Base-by-base conservation (phyloP, 2,888 invertebrate species). In the Cinara cedri region DNA sequence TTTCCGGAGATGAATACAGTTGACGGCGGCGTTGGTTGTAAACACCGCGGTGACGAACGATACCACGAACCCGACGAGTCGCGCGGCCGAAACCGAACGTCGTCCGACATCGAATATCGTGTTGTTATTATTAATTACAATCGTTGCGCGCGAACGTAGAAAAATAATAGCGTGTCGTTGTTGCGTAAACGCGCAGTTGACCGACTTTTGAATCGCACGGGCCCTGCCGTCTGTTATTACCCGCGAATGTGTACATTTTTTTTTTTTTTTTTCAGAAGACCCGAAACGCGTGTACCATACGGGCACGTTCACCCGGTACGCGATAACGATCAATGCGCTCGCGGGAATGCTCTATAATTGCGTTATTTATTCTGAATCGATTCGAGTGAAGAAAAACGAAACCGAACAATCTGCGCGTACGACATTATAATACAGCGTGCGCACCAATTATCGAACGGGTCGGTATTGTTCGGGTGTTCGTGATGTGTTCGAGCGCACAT, bases 151-250 rank as follows among this genome's bases (percentile, higher is more conserved):
- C 6, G 44, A 19, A 62, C 3, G 10, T 16, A 1, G 6, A 49
- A 26, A 49, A 24, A 49, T 49, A 24, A 49, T 26, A 49, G 26
- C 26, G n/a, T n/a, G n/a, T n/a, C n/a, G 24, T 57, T 13, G 24
- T 57, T 57, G 21, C 57, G 16, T 11, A 19, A 21, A 21, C 46
- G 19, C 65, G 9, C 65, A 4, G 65, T 46, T 66, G 24, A 66
- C 65, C 65, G 46, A 66, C 24, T 66, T 66, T 66, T 66, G 46
- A 3, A n/a, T n/a, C n/a, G n/a, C n/a, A n/a, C n/a, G n/a, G n/a
- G n/a, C n/a, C n/a, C n/a, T n/a, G n/a, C n/a, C n/a, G n/a, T n/a
- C n/a, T n/a, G n/a, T n/a, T n/a, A n/a, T n/a, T n/a, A n/a, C n/a
- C n/a, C n/a, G n/a, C n/a, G n/a, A n/a, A n/a, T n/a, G n/a, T n/a